Percentiles rank a stretch among this genome's conserved stretches.
Evolutionary conservation across 2,888 invertebrate genomes (phyloP).

Genomic region (Drosophila acutilabella): DNA sequence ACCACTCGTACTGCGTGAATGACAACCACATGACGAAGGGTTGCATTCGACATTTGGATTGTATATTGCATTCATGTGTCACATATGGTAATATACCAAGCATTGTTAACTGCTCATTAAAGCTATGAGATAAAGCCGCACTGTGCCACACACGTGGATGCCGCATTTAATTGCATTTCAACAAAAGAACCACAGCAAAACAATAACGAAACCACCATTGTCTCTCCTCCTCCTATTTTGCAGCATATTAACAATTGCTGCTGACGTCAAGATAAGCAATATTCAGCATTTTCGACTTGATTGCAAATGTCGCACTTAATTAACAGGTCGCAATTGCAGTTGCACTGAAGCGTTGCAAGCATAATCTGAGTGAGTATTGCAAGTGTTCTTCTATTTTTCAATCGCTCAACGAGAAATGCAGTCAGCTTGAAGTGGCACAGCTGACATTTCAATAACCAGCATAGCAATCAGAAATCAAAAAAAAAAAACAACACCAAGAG

Average conservation of each 20-base stretch:
- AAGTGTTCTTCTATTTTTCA: constrained; percentile 7
- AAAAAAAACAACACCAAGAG: not conserved
- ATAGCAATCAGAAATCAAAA: not conserved
- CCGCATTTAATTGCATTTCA: constrained; percentile 61
- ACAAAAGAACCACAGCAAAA: constrained; percentile 51
- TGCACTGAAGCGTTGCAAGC: constrained; percentile 26
- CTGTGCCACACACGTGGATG: constrained; percentile 26
- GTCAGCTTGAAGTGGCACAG: constrained; percentile 16
- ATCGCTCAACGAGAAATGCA: constrained; percentile 11
- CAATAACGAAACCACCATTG: constrained; percentile 18
- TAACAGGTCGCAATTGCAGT: constrained; percentile 21
- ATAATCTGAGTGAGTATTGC: constrained; percentile 35
- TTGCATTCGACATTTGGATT: constrained; percentile 28
- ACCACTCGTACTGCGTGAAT: not conserved
- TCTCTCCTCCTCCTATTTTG: constrained; percentile 6
- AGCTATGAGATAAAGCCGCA: constrained; percentile 42
- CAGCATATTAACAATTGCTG: constrained; percentile 40
- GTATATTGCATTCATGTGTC: constrained; percentile 34
- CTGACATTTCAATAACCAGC: constrained; percentile 5
- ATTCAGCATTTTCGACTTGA: constrained; percentile 31
- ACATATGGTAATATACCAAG: not conserved
- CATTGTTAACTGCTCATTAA: constrained; percentile 63
- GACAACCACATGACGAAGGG: constrained; percentile 16
- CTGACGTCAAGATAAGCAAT: constrained; percentile 47
- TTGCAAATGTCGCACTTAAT: constrained; percentile 55